Evolutionary conservation across 1,140 invertebrate species (phyloP).

Genomic region (Lordiphosa mommai): DNA sequence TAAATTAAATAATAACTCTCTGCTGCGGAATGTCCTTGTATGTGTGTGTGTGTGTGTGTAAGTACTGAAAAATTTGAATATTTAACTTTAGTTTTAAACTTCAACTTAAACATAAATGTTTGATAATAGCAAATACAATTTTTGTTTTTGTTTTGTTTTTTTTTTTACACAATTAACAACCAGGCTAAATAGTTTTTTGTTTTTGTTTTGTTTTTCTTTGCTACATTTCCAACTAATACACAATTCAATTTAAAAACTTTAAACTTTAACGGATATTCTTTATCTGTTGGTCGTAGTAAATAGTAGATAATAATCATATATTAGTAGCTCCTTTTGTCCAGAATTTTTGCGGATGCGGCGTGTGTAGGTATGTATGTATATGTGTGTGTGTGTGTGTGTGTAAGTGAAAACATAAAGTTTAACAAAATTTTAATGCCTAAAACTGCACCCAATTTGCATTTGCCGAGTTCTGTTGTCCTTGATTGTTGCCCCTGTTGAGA

Average conservation of each 20-base stretch:
- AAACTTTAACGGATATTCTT: slow-evolving; percentile 46
- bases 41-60: slow-evolving; percentile 22
- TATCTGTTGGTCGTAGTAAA: slow-evolving; percentile 3
- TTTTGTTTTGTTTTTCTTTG: not conserved
- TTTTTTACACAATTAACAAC: slow-evolving; percentile 48
- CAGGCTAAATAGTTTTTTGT: slow-evolving; percentile 41
- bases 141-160: slow-evolving; percentile 28
- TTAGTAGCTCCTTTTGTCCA: too few species aligned
- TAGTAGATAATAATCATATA: too few species aligned
- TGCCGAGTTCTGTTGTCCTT: slow-evolving; percentile 80
- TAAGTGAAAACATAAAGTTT: slow-evolving; percentile 2
- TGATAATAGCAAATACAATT: slow-evolving; percentile 12
- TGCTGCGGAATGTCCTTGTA: slow-evolving; percentile 50
- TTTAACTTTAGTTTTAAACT: slow-evolving; percentile 25
- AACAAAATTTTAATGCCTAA: slow-evolving; percentile 79
- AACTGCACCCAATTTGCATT: slow-evolving; percentile 88
- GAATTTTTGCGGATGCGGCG: not conserved
- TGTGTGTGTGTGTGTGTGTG: not conserved
- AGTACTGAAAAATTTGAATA: slow-evolving; percentile 43
- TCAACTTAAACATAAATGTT: too few species aligned
- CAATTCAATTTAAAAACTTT: slow-evolving; percentile 47
- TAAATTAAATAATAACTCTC: slow-evolving; percentile 1
- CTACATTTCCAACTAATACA: slow-evolving; percentile 25
- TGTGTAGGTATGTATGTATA: not conserved
- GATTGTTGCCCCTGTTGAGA: slow-evolving; percentile 73